A percentile compares a stretch with the other conserved stretches of the same genome.
phyloP scores from a whole-genome alignment of 2,797 vertebrate species.

The Gadopsis marmoratus region DNA sequence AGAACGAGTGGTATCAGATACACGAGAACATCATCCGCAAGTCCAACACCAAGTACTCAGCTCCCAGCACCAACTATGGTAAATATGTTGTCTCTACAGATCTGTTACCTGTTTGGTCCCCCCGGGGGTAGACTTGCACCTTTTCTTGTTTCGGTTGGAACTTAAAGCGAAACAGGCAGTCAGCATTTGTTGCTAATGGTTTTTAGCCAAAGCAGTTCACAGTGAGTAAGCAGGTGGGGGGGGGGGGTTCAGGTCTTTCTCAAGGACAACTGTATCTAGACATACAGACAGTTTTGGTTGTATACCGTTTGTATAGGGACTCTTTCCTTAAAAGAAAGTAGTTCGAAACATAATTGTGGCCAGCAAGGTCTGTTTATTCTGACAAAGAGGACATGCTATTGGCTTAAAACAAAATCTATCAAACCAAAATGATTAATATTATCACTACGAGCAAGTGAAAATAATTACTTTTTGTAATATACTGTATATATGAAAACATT shows the following conservation, averaged over 20 bases:
- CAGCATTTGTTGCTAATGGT: neutral
- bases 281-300: neutral
- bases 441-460: neutral
- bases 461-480: neutral
- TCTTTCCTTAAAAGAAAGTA: neutral
- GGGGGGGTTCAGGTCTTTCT: neutral
- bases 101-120: neutral
- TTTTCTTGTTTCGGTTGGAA: neutral
- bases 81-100: constrained; percentile 62
- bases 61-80: constrained; percentile 99
- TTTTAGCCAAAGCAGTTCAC: neutral
- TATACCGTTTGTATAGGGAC: too few species aligned
- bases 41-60: constrained; percentile 98
- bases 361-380: neutral
- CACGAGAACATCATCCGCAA: constrained; percentile 99
- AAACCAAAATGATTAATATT: neutral
- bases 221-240: neutral
- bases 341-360: neutral
- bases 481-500: neutral
- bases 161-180: neutral
- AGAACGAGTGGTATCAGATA: constrained; percentile 98
- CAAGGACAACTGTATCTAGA: neutral
- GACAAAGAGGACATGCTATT: neutral
- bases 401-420: neutral
- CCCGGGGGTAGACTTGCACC: neutral